phyloP scores from a whole-genome alignment of 92 coral and sea anemone genomes.

The Phenganax marumi region DNA sequence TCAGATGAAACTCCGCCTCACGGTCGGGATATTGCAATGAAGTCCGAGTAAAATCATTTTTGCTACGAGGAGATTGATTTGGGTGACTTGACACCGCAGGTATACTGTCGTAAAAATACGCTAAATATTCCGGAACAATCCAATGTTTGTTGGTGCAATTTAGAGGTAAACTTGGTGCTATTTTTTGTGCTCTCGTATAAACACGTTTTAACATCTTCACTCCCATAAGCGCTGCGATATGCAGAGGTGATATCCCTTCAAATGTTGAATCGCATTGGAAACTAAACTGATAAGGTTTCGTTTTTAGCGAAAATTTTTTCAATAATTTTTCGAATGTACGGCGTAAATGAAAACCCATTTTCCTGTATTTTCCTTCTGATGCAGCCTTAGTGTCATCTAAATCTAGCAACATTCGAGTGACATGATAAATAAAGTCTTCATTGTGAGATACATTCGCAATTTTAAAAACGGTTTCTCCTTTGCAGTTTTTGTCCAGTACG shows the following conservation, averaged over 20 bases:
- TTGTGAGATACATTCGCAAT: conserved; percentile 16
- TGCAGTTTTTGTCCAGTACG: conserved; percentile 16
- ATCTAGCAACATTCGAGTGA: conserved; percentile 16
- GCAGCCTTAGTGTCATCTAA: neutral
- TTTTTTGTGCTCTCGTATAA: conserved; percentile 6
- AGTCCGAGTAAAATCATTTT: neutral
- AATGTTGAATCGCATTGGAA: conserved; percentile 24
- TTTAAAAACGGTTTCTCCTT: conserved; percentile 6
- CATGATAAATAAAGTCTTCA: conserved; percentile 17
- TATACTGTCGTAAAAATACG: conserved; percentile 8
- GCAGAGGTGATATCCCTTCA: conserved; percentile 20
- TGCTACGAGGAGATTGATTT: neutral
- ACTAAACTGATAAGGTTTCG: conserved; percentile 1
- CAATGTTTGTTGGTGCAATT: conserved; percentile 21
- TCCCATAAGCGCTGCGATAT: conserved; percentile 24
- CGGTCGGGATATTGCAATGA: conserved; percentile 11
- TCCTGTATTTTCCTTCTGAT: neutral
- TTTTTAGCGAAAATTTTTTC: conserved; percentile 7
- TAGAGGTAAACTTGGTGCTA: conserved; percentile 1
- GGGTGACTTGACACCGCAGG: neutral
- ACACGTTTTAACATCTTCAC: conserved; percentile 7
- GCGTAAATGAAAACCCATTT: neutral
- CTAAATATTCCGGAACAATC: conserved; percentile 14
- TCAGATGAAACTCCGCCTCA: conserved; percentile 20
- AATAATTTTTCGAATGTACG: conserved; percentile 5